Conservation (phyloP, 2,797 vertebrate genomes). For the Carapus acus region DNA sequence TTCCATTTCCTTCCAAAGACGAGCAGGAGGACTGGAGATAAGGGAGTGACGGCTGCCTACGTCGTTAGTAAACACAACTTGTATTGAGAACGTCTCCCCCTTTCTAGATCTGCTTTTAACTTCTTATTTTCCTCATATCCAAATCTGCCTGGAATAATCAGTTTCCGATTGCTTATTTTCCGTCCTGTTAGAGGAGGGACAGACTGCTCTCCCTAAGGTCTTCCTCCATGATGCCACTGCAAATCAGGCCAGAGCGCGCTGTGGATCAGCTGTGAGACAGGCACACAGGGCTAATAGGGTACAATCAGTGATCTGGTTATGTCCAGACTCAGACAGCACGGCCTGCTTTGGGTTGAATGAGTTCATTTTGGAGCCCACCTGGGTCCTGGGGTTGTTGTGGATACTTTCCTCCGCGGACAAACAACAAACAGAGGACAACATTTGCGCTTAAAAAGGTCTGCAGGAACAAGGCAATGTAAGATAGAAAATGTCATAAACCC, state of each 20-base stretch:
- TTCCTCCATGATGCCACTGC: slow-evolving; percentile 25
- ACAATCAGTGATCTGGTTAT: slow-evolving; percentile 51
- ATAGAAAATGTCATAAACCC: slow-evolving; percentile 20
- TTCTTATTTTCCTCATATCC: background rate
- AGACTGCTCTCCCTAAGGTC: slow-evolving; percentile 51
- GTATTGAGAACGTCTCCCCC: background rate
- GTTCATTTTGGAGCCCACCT: slow-evolving; percentile 24
- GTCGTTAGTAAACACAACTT: no score
- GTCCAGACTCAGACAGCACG: slow-evolving; percentile 29
- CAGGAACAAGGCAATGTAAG: slow-evolving; percentile 28
- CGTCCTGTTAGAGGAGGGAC: slow-evolving; percentile 35
- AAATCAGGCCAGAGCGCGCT: slow-evolving; percentile 36
- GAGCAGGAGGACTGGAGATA: slow-evolving; percentile 13
- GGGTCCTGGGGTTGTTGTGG: slow-evolving; percentile 23
- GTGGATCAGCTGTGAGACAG: slow-evolving; percentile 45
- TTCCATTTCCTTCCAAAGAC: slow-evolving; percentile 20
- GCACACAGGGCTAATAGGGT: slow-evolving; percentile 35
- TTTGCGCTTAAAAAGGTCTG: slow-evolving; percentile 10
- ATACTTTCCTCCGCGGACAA: slow-evolving; percentile 18
- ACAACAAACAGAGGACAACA: slow-evolving; percentile 29
- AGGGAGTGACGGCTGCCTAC: slow-evolving; percentile 7
- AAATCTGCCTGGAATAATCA: no score
- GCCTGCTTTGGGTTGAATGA: slow-evolving; percentile 30
- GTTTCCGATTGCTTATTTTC: slow-evolving; percentile 15
- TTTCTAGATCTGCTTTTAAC: background rate